phyloP scores from a whole-genome alignment of 1,140 invertebrate genomes.

The Pseudomyrmex cubaensis region DNA sequence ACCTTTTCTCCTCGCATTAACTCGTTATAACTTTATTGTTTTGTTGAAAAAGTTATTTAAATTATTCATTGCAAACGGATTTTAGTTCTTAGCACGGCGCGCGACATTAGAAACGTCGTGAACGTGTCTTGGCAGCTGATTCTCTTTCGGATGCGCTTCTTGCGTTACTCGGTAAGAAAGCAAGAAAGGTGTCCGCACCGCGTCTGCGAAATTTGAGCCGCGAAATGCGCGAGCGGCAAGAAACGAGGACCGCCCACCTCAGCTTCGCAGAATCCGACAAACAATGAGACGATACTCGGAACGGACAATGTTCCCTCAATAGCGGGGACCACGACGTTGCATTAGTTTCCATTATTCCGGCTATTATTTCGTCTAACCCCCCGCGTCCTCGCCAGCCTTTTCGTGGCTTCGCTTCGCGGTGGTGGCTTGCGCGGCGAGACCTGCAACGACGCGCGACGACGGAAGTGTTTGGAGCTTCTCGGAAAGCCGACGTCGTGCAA shows the following conservation, averaged over 20 bases:
- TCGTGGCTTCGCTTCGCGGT: constrained; percentile 42
- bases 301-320: constrained; percentile 54
- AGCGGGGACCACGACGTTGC: constrained; percentile 30
- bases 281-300: constrained; percentile 60
- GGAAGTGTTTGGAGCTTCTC: constrained; percentile 62
- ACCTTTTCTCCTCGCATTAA: too few species aligned
- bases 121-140: not conserved
- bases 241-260: constrained; percentile 12
- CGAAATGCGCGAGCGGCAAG: constrained; percentile 49
- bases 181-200: constrained; percentile 31
- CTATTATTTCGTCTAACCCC: constrained; percentile 55
- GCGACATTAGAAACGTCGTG: not conserved
- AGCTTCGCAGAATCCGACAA: constrained; percentile 63
- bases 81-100: not conserved
- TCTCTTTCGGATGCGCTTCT: constrained; percentile 46
- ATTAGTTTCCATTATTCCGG: constrained; percentile 62
- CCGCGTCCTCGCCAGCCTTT: constrained; percentile 19
- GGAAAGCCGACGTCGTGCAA: constrained; percentile 60
- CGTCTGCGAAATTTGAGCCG: constrained; percentile 73
- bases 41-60: not conserved
- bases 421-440: constrained; percentile 3
- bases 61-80: not conserved
- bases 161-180: constrained; percentile 25
- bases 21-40: too few species aligned
- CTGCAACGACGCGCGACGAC: constrained; percentile 53